Conservation (phyloP, 2,888 invertebrate species). For the Drosophila nr. medialis region DNA sequence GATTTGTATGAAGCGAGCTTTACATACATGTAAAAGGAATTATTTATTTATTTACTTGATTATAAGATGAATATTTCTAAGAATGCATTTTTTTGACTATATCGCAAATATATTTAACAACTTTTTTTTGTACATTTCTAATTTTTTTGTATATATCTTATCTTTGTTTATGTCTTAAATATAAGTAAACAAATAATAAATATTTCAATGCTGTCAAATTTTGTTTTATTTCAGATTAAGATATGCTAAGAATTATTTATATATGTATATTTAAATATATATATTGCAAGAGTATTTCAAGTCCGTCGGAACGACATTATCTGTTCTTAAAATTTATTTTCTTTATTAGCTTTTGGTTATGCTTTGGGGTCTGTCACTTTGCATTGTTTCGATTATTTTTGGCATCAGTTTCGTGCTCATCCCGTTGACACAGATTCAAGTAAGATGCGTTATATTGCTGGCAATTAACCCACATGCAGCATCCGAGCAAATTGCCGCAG, state of each 20-base stretch:
- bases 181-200: background rate
- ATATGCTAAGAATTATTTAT: background rate
- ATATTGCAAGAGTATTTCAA: slow-evolving; percentile 11
- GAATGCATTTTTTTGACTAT: background rate
- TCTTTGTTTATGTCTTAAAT: background rate
- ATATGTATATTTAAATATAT: no score
- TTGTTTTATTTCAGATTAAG: background rate
- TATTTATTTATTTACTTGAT: background rate
- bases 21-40: background rate
- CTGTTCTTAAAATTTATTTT: slow-evolving; percentile 24
- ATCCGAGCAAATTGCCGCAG: slow-evolving; percentile 20
- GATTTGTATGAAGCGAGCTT: background rate
- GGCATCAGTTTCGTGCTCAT: slow-evolving; percentile 50
- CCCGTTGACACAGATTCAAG: slow-evolving; percentile 65
- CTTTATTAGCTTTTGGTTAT: slow-evolving; percentile 22
- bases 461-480: slow-evolving; percentile 70
- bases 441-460: slow-evolving; percentile 46
- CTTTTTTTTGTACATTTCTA: background rate
- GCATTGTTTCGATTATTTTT: slow-evolving; percentile 55
- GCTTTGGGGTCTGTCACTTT: slow-evolving; percentile 40
- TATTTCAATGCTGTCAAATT: background rate
- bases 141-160: background rate
- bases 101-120: background rate
- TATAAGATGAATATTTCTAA: background rate
- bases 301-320: background rate